A percentile compares a stretch with the other conserved stretches of the same genome.
Evolutionary conservation across 2,888 invertebrate genomes (phyloP).

Genomic region (Lycophotia porphyrea): DNA sequence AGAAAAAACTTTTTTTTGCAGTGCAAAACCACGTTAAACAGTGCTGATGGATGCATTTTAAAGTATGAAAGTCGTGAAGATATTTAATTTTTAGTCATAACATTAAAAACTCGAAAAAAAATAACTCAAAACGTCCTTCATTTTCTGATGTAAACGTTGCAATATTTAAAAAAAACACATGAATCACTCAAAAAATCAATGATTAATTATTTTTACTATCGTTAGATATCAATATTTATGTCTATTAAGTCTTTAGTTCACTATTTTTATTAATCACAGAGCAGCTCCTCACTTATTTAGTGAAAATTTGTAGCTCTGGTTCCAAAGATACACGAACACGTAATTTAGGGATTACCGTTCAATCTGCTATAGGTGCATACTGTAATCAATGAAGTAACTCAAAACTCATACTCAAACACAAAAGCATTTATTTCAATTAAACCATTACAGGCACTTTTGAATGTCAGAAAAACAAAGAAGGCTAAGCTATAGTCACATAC

Average conservation of each 20-base stretch:
- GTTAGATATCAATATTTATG: conserved; percentile 5
- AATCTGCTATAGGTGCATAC: background rate
- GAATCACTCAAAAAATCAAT: conserved; percentile 18
- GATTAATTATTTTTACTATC: background rate
- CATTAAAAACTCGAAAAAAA: background rate
- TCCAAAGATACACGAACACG: background rate
- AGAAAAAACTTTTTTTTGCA: too few relatives aligned
- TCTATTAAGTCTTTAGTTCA: too few relatives aligned
- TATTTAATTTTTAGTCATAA: too few relatives aligned
- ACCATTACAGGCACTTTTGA: too few relatives aligned
- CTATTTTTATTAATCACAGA: background rate
- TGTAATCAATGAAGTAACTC: too few relatives aligned
- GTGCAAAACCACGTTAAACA: too few relatives aligned
- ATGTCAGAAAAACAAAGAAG: too few relatives aligned
- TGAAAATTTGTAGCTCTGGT: background rate
- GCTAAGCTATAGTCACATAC: too few relatives aligned
- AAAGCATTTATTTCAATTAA: too few relatives aligned
- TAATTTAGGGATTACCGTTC: background rate
- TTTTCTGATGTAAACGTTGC: conserved; percentile 32
- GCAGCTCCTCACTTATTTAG: background rate
- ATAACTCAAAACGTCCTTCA: background rate
- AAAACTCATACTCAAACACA: too few relatives aligned
- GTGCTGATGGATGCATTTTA: too few relatives aligned
- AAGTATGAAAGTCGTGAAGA: too few relatives aligned
- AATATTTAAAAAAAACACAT: conserved; percentile 13